phyloP scores from a whole-genome alignment of 2,113 vertebrate species.

The Nasalis larvatus region DNA sequence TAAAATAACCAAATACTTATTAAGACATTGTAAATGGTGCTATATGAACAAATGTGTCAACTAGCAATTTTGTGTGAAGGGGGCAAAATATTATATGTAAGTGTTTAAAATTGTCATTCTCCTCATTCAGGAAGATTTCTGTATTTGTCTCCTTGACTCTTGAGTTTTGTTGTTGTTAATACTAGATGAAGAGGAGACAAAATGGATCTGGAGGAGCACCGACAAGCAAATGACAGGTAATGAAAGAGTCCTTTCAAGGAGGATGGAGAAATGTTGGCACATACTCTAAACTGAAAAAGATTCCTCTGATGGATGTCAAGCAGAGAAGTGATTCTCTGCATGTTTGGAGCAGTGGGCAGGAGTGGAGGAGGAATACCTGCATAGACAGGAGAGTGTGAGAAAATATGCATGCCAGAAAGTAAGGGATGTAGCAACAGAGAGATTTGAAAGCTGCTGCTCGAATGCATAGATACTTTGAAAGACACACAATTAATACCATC shows the following conservation, averaged over 20 bases:
- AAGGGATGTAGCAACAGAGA: not conserved
- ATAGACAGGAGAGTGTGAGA: not conserved
- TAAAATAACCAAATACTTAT: not conserved
- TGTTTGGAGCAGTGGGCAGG: not conserved
- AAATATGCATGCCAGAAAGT: not conserved
- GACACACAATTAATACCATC: not conserved
- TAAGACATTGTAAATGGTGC: not conserved
- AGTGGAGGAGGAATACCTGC: not conserved
- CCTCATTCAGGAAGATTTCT: not conserved
- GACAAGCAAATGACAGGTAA: not conserved
- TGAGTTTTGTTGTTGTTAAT: not conserved
- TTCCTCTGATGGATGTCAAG: not conserved
- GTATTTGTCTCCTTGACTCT: not conserved
- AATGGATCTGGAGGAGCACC: fast-evolving
- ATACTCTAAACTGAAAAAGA: not conserved
- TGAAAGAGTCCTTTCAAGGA: not conserved
- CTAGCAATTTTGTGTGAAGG: not conserved
- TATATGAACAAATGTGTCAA: not conserved
- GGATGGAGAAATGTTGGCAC: not conserved
- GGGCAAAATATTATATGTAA: not conserved
- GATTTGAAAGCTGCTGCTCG: not conserved
- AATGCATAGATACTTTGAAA: not conserved
- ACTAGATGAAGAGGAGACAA: not conserved
- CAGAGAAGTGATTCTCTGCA: not conserved
- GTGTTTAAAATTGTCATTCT: not conserved